Base-by-base conservation (phyloP, 2,113 vertebrate genomes). In the Bufo gargarizans region DNA sequence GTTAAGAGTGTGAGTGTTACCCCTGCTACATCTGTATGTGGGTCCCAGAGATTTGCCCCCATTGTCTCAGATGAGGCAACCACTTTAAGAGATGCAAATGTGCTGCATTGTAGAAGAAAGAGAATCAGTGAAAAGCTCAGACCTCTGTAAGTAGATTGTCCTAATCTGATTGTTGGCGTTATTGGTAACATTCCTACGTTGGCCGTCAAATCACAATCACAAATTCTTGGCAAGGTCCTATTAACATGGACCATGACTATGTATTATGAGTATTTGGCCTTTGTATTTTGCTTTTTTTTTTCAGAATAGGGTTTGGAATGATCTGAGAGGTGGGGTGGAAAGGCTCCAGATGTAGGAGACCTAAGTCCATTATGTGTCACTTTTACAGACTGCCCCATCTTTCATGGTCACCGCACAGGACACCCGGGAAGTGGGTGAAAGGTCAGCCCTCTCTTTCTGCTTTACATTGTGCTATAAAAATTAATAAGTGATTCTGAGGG, bases 391-490 rank as follows among this genome's bases (percentile, higher is more conserved):
- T 16, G 69, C 43, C 69, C 12, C 13, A 14, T 72, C 69, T 45
- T 4, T 78, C 49, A 22, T 10, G 16, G 45, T 13, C 49, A 3
- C 10, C 49, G 33, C 33, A 33, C 16, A 33, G 17, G 4, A 17
- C 45, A 63, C 16, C 19, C 55, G 20, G 22, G 58, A 86, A 77
- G 22, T 86, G 50, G 59, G 84, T 77, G 71, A 86, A 77, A 58
- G 71, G 56, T 86, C 72, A 50, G 13, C 72, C n/a, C 45, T 77
- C 45, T 86, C 77, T 85, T 86, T 76, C 84, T 22, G 8, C 72
- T 84, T 84, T 72, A 84, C 49, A 65, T 77, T 33, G 55, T 86
- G 56, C 58, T 77, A 49, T 86, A 77, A 86, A 86, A 77, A 86
- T 86, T 47, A 86, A 86, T 86, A 86, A 86, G 50, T 76, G 45